Evolutionary conservation across 2,888 invertebrate species (phyloP).

Genomic region (Junonia oenone): DNA sequence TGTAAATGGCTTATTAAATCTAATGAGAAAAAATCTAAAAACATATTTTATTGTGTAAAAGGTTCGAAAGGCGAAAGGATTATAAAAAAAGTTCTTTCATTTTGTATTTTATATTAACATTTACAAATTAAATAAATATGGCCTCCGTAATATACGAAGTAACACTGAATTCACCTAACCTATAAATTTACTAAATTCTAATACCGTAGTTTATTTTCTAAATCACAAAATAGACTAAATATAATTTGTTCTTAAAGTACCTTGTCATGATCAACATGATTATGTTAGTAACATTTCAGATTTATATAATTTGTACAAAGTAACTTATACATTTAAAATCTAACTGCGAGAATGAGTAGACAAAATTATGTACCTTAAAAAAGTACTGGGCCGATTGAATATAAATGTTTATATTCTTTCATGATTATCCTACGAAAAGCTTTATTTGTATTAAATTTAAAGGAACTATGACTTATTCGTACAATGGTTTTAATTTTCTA

Average conservation of each 20-base stretch:
- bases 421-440: neutral
- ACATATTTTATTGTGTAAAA: constrained; percentile 1
- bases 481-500: constrained; percentile 30
- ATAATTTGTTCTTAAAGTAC: constrained; percentile 50
- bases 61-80: no score
- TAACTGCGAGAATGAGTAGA: constrained; percentile 21
- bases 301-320: constrained; percentile 27
- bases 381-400: constrained; percentile 30
- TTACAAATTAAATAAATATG: constrained; percentile 64
- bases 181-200: constrained; percentile 9
- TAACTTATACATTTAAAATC: constrained; percentile 7
- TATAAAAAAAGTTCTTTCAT: constrained; percentile 24
- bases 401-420: neutral
- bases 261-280: constrained; percentile 60
- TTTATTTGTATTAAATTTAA: neutral
- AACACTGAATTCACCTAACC: constrained; percentile 25
- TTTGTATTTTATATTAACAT: constrained; percentile 53
- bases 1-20: no score
- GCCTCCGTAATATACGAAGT: constrained; percentile 70
- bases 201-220: constrained; percentile 28
- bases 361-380: constrained; percentile 24
- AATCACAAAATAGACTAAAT: constrained; percentile 45
- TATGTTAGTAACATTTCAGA: constrained; percentile 41
- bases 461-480: constrained; percentile 39
- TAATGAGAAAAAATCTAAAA: no score